Evolutionary conservation across 1,140 invertebrate genomes (phyloP), one percentile per base, ranked within the genome.

Genomic region (Archivesica marissinica): DNA sequence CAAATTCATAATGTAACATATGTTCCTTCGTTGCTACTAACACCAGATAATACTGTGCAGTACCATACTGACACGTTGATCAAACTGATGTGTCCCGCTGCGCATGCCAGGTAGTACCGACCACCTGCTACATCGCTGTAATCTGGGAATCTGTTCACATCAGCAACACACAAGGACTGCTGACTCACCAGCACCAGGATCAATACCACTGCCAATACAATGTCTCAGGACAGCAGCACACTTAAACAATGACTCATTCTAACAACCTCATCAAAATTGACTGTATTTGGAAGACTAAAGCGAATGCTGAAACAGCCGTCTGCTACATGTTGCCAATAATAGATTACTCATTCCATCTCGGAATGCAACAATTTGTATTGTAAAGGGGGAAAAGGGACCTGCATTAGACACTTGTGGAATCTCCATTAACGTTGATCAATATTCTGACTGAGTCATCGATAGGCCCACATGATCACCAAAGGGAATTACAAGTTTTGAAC

Each of bases 141-240:
- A 72, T 72, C 68, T 72, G 23, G 41, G 13, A 72, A 72, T 72
- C 68, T 72, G 68, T 72, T 72, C 68, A 47, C 68, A 72, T 47
- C 68, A 72, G 41, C 68, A 72, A 72, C 41, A 72, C n/a, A n/a
- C 41, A 44, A 44, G 68, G 68, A 41, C 6, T 28, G 68, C 41
- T 72, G 68, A 72, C 44, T 72, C 68, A 72, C 33, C 28, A 25
- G 15, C 28, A 13, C 41, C 25, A 23, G 52, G 68, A 72, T 72
- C 68, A 72, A 72, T 72, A 72, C 25, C 41, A 28, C 68, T 72
- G 41, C 68, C 68, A 72, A 72, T 72, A 72, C 68, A 52, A 72
- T 72, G 68, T 72, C 68, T 72, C 68, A 20, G 68, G 68, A 72
- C 68, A 72, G 0, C 41, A 25, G 41, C 15, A 30, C 30, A 35